phyloP scores from a whole-genome alignment of 2,797 vertebrate genomes.

The Crocidura indochinensis region DNA sequence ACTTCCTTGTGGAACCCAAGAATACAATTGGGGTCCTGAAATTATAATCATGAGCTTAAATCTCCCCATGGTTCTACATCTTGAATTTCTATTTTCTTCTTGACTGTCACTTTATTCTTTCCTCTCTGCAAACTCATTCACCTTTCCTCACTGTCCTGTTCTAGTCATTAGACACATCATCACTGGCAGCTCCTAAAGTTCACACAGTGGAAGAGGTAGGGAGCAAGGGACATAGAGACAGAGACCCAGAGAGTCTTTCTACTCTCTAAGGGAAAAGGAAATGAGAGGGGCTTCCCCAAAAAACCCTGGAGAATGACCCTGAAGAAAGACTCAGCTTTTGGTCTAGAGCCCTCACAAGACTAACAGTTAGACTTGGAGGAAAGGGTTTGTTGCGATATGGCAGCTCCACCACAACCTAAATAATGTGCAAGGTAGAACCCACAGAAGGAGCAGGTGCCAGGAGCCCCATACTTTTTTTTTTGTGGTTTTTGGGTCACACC shows the following conservation, averaged over 20 bases:
- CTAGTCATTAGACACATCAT: not conserved
- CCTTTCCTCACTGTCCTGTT: not conserved
- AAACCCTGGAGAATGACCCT: not conserved
- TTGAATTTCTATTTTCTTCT: not conserved
- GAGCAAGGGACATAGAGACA: not conserved
- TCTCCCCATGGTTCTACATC: not conserved
- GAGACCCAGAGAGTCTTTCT: not conserved
- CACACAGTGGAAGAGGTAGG: not conserved
- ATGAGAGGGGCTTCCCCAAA: conserved; percentile 4
- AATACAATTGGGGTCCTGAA: not conserved
- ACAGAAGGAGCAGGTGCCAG: not conserved
- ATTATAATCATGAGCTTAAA: not conserved
- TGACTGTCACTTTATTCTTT: not conserved
- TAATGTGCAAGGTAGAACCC: not conserved
- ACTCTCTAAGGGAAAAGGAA: not conserved
- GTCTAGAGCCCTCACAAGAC: not conserved
- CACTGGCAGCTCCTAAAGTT: not conserved
- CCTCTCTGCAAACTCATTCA: not conserved
- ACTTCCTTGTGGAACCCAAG: not conserved
- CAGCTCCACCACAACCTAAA: not conserved
- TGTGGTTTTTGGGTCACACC: too few species aligned
- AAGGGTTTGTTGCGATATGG: not conserved
- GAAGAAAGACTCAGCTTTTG: not conserved
- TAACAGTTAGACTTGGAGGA: not conserved
- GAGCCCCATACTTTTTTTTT: too few species aligned